phyloP scores from a whole-genome alignment of 2,797 vertebrate genomes.

The Sebastes diaconus region DNA sequence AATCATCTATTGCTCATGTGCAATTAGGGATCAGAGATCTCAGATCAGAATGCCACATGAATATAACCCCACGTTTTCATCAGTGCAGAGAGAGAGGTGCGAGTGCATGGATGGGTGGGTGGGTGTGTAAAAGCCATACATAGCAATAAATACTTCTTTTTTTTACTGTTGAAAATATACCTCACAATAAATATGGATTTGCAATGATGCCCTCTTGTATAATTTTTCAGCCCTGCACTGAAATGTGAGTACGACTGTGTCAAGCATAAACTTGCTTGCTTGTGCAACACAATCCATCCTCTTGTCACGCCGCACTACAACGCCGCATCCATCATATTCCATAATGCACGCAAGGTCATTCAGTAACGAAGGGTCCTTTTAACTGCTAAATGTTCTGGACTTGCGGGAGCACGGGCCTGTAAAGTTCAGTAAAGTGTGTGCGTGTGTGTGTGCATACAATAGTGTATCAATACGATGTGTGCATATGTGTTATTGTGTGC shows the following conservation, averaged over 20 bases:
- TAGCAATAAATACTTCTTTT: not conserved
- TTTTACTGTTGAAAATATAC: not conserved
- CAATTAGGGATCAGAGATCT: constrained; percentile 73
- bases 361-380: constrained; percentile 65
- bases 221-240: constrained; percentile 28
- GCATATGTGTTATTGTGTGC: constrained; percentile 31
- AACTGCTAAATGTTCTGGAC: constrained; percentile 46
- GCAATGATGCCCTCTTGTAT: constrained; percentile 7
- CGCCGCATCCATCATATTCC: constrained; percentile 63
- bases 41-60: constrained; percentile 51
- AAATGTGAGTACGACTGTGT: constrained; percentile 49
- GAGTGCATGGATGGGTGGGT: not conserved
- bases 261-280: constrained; percentile 36
- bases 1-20: constrained; percentile 56
- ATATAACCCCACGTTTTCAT: constrained; percentile 36
- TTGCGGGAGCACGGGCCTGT: constrained; percentile 28
- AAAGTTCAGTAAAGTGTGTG: constrained; percentile 9
- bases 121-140: not conserved
- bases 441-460: not conserved
- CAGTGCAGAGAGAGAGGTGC: not conserved
- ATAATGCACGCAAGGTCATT: constrained; percentile 64
- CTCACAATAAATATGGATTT: constrained; percentile 30
- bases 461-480: constrained; percentile 6
- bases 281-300: constrained; percentile 63
- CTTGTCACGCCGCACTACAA: constrained; percentile 56